Base-by-base conservation (phyloP, 1,140 invertebrate species). In the Subanguina moxae region DNA sequence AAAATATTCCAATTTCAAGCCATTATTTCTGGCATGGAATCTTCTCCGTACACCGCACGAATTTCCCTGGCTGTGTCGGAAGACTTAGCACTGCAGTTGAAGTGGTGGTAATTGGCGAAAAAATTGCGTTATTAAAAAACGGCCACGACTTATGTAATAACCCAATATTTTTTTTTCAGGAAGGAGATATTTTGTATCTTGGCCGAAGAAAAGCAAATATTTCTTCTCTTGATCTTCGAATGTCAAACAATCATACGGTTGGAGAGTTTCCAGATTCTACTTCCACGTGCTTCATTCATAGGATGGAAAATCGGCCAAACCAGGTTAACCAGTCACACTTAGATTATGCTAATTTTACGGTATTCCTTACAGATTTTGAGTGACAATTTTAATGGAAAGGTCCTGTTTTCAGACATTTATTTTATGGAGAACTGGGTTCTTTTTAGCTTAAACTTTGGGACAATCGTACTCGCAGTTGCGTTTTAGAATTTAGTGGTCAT, bases 351-450 rank as follows among this genome's bases (percentile, higher is more conserved):
- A n/a, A n/a, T n/a, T n/a, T n/a, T n/a, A n/a, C n/a, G n/a, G 32
- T 38, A 11, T 38, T 38, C 32, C n/a, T n/a, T n/a, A n/a, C 11
- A 38, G 32, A 38, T 38, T 28, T 19, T 70, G 17, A 70, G 30
- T 27, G 68, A 70, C 32, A 70, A 70, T 42, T 70, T 70, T 68
- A 64, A 70, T 19, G 68, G 68, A n/a, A 70, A 70, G 45, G 65
- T 67, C 7, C 7, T 23, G n/a, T n/a, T n/a, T n/a, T n/a, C n/a
- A n/a, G n/a, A n/a, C n/a, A n/a, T n/a, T n/a, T 3, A 61, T 61
- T 61, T 25, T 61, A 30, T 61, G 11, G 11, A 30, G 11, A 57
- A 64, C n/a, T 46, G 58, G 3, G 1, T 27, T 23, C 3, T 21
- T 0, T 65, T 30, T 42, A 67, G 65, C 66, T 70, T 27, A 70